A percentile compares a stretch with the other conserved stretches of the same genome.
These are phyloP conservation scores for Yponomeuta sedellus DNA, from an alignment of 2,888 invertebrate genomes.

Conservation along the genomic window DNA sequence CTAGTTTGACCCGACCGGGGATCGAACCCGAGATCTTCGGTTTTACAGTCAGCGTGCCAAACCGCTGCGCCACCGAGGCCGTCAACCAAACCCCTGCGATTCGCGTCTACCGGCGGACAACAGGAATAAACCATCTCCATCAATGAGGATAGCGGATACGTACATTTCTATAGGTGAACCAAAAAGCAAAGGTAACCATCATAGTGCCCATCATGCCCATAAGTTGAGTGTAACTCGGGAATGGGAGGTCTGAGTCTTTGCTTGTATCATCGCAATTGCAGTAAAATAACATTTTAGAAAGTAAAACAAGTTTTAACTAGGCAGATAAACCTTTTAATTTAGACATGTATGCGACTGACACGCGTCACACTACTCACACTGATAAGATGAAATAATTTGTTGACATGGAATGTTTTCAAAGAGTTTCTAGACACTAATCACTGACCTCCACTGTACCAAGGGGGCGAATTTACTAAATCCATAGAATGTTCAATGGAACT, in stretches of 20 bases:
- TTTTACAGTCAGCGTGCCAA: too few species aligned
- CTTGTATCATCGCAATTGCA: constrained; percentile 2
- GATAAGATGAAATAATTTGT: not conserved
- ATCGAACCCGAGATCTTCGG: too few species aligned
- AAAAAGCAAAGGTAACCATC: constrained; percentile 43
- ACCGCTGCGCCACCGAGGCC: too few species aligned
- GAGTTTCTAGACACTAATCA: too few species aligned
- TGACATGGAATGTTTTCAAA: too few species aligned
- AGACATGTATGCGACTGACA: not conserved
- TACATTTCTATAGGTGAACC: constrained; percentile 27
- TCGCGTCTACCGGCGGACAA: too few species aligned
- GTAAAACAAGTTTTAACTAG: not conserved
- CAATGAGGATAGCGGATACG: not conserved
- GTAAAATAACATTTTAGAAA: constrained; percentile 4
- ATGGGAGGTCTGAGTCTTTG: constrained; percentile 32
- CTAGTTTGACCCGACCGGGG: too few species aligned
- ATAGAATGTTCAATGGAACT: too few species aligned
- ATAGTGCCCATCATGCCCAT: constrained; percentile 62
- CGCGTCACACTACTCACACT: not conserved
- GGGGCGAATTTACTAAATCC: too few species aligned
- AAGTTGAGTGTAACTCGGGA: constrained; percentile 52
- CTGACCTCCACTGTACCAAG: too few species aligned
- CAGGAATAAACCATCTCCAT: too few species aligned
- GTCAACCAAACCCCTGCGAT: too few species aligned
- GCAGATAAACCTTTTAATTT: not conserved